Evolutionary conservation across 2,113 vertebrate species (phyloP), one percentile per base, ranked within the genome.

Genomic region (Todiramphus saurophagus): DNA sequence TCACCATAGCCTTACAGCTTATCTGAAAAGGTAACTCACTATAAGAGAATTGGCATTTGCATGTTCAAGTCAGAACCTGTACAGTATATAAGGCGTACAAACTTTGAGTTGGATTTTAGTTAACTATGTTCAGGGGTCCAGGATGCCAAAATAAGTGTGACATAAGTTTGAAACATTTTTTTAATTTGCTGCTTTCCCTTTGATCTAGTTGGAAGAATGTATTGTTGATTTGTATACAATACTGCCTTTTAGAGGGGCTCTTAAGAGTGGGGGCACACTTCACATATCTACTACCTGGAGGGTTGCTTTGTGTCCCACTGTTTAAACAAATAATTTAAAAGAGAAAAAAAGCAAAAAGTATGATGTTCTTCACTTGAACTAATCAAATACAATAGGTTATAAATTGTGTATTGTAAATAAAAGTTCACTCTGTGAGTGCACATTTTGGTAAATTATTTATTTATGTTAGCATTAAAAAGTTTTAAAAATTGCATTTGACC

Each of bases 371-470:
- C 98, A 98, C 98, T 98, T 98, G 98, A 98, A 98, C 98, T 98
- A 98, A 98, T 98, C 98, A 97, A 98, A 98, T 98, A 99, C 99
- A 99, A 98, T 99, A 99, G 98, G 98, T 99, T 99, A 99, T 99
- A 98, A 98, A 99, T 98, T 98, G 98, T 98, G 98, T 99, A 99
- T 98, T 99, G 99, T 99, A 99, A 98, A 99, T 99, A 99, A 98
- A 98, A 99, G 99, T 99, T 99, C 99, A 99, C 99, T 99, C 99
- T 99, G 99, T 99, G 99, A 99, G 99, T 99, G 99, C 99, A 99
- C 99, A 99, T 99, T 98, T 99, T 99, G 99, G 99, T 99, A 99
- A 99, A 98, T 99, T 99, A 99, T 99, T 99, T 99, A 99, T 99
- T 99, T 99, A 99, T 99, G 99, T 99, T 99, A 98, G 98, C 98